Evolutionary conservation across 2,113 vertebrate genomes (phyloP).

Genomic region (Enhydra lutris): DNA sequence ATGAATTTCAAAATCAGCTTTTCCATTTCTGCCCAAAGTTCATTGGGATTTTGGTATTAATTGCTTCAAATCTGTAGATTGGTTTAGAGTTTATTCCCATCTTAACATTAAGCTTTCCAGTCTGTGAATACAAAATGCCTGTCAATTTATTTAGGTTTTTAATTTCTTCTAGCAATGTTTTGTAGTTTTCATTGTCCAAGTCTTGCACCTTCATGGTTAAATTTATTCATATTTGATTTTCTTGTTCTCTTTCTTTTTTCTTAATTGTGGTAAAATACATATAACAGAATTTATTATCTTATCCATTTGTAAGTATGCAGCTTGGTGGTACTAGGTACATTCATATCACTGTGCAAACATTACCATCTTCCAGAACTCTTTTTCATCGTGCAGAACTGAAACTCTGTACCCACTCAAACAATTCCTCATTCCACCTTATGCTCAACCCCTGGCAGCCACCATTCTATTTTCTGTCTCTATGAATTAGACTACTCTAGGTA

Average conservation of each 20-base stretch:
- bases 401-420: neutral
- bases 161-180: neutral
- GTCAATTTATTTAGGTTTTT: neutral
- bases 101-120: neutral
- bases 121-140: neutral
- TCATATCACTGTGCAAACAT: neutral
- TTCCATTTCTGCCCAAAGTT: neutral
- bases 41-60: neutral
- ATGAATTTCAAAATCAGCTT: neutral
- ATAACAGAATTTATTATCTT: neutral
- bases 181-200: neutral
- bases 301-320: neutral
- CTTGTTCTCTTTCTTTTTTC: neutral
- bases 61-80: neutral
- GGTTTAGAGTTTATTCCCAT: neutral
- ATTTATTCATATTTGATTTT: neutral
- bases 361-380: neutral
- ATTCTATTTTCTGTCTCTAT: neutral
- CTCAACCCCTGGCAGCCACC: neutral
- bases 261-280: neutral
- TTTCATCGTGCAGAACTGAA: neutral
- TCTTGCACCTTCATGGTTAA: neutral
- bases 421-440: neutral
- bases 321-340: neutral
- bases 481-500: neutral